Evolutionary conservation across 1,140 invertebrate species (phyloP), one percentile per base, ranked within the genome.

Genomic region (Hydropsyche tenuis): DNA sequence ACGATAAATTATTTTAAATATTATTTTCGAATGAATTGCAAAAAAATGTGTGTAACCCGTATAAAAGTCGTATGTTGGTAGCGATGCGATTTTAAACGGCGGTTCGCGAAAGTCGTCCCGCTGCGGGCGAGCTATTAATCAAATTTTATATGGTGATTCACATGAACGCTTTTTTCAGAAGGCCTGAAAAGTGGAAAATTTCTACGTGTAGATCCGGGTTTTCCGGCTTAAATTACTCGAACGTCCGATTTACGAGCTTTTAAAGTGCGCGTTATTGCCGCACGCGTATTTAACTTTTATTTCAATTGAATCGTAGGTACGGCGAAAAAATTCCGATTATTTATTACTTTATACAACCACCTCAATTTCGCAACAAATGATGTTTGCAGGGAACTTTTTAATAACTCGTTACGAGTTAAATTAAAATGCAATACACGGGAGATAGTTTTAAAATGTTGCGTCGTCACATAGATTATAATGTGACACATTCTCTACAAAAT

Each of bases 91-190:
- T 37, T 37, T 37, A 37, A 37, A 37, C 3, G 30, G 3, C 30
- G 30, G 30, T 37, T 37, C 30, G 30, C 30, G 30, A 37, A 37
- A 37, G 30, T 37, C 30, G 30, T 37, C 30, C 30, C 30, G 30
- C 30, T 37, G 30, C 30, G 30, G 30, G 30, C 30, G 11, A 53
- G 22, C 56, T 22, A 60, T 60, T 60, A 60, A 60, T 60, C 56
- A 60, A 60, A 18, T 60, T 60, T 60, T 60, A 60, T 60, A 60
- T 60, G 56, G 56, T 60, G 22, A 60, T 60, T 60, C 23, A 14
- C 56, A 18, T 18, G 56, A 12, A 60, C 56, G 23, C 22, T 56
- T 48, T 48, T n/a, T 48, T 48, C 45, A 16, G 45, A 14, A 60
- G 18, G 56, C 56, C 23, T 25, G 56, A 60, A 60, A 60, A 60